Base-by-base conservation (phyloP, 2,113 vertebrate genomes). In the Opisthocomus hoazin region DNA sequence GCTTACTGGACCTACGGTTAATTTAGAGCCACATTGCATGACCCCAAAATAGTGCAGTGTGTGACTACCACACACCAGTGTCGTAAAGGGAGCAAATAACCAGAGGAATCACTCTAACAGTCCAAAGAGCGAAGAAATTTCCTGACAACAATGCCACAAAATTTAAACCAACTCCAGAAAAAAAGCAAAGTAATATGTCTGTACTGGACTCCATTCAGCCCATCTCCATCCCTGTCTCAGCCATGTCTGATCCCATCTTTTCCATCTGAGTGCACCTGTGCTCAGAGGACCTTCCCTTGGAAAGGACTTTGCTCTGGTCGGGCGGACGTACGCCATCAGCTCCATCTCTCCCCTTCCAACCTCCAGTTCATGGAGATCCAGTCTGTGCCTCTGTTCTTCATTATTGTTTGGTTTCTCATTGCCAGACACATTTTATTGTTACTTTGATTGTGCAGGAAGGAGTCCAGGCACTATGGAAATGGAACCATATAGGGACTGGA, bases 401-500 rank as follows among this genome's bases (percentile, higher is more conserved):
- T 12, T 45, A 34, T 0, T 64, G 39, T 48, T 84, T 43, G 48
- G 41, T 51, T 93, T 53, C 65, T 84, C 69, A 17, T 43, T 73
- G 78, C 87, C 87, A 83, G 78, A 36, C 15, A 32, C 24, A 30
- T 91, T 60, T 91, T 58, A 73, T 84, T 79, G 70, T 85, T 60
- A 36, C 65, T 96, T 48, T 82, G 91, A 87, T 89, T 95, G 75
- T 77, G 90, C 91, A 95, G 81, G 84, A 95, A 53, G 70, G 54
- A 76, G 41, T 86, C 89, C 92, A 96, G 90, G 54, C 37, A 46
- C 27, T 80, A 96, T 85, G 92, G 93, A 89, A 91, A 89, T 64
- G 87, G 90, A 80, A 46, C 94, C 95, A 94, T 96, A 93, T 90
- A 97, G 94, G 93, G 95, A 91, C 66, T 88, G 87, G 66, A 86